Evolutionary conservation across 2,797 vertebrate species (phyloP), one percentile per base, ranked within the genome.

Genomic region (Mycteria americana): DNA sequence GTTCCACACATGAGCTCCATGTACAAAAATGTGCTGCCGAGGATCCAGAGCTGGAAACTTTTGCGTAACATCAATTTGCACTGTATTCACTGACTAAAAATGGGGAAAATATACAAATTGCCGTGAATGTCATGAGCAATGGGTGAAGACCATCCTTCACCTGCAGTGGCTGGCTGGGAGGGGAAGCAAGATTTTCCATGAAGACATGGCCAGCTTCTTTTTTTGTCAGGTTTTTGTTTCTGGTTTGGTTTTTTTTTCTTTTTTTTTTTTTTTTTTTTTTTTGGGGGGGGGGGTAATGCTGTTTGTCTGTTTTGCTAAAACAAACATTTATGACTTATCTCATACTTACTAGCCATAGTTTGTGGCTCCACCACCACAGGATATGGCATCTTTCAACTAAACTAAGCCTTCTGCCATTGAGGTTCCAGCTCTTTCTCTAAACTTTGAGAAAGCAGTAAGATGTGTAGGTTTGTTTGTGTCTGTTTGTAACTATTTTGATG

Each of bases 401-500:
- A 74, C 70, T 53, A 84, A 77, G 30, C 11, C 46, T 87, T 95
- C 39, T 74, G 35, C 68, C 39, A 21, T 37, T 45, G 63, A 95
- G 64, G 33, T 88, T 96, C 95, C 21, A 28, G 45, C 18, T 84
- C 70, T 86, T 91, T 87, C 92, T 85, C 59, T 82, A 89, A 96
- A 95, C 18, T 31, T 95, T 53, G 48, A 91, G 75, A 90, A 94
- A 45, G 48, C 41, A 79, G 91, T 25, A 91, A 67, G 48, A 72
- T 83, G 33, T n/a, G 50, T 67, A 82, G 53, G 72, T 74, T 94
- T 63, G 19, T 86, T 95, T 92, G 25, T 92, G 45, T 93, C 62
- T 92, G 30, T 89, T 76, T 90, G n/a, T 85, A 93, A 94, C 77
- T 95, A 54, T 95, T 97, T 96, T 93, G 85, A 94, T 92, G 91